These are phyloP conservation scores for Astreopora myriophthalma DNA, from an alignment of 64 coral and sea anemone species.

Conservation along the genomic window DNA sequence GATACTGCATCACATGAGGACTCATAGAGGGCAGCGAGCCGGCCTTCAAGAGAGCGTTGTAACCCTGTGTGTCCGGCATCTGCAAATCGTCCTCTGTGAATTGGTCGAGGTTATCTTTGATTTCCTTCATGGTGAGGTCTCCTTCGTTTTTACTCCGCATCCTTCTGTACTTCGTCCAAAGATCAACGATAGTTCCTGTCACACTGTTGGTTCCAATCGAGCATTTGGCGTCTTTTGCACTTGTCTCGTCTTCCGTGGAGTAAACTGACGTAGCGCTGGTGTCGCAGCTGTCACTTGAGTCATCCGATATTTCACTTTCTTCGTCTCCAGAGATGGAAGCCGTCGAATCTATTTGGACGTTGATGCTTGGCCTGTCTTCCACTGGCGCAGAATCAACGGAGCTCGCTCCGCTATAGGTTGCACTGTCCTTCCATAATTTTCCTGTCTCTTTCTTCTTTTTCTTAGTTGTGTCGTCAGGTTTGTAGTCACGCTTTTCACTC, in stretches of 20 bases:
- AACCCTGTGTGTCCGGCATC: constrained; percentile 39
- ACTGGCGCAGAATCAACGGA: not conserved
- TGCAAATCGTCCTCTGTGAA: not conserved
- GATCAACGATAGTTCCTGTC: constrained; percentile 59
- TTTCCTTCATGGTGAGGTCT: not conserved
- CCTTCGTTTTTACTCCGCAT: not conserved
- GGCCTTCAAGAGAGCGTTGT: constrained; percentile 71
- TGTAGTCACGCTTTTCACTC: too few relatives aligned
- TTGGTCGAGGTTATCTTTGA: constrained; percentile 2
- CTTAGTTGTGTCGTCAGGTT: too few relatives aligned
- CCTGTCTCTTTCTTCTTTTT: too few relatives aligned
- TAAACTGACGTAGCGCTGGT: not conserved
- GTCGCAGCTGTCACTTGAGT: not conserved
- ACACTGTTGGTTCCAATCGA: constrained; percentile 46
- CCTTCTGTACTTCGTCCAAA: not conserved
- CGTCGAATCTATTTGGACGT: too few relatives aligned
- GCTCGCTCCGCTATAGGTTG: too few relatives aligned
- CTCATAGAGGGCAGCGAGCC: constrained; percentile 52
- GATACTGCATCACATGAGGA: constrained; percentile 28
- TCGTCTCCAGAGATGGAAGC: too few relatives aligned
- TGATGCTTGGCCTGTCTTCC: too few relatives aligned
- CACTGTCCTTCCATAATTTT: too few relatives aligned
- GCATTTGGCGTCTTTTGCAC: not conserved
- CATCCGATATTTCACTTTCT: too few relatives aligned
- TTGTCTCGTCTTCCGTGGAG: not conserved